A percentile compares a stretch with the other conserved stretches of the same genome.
These are phyloP conservation scores for Potamilus streckersoni DNA, from an alignment of 1,140 invertebrate genomes.

Conservation along the genomic window DNA sequence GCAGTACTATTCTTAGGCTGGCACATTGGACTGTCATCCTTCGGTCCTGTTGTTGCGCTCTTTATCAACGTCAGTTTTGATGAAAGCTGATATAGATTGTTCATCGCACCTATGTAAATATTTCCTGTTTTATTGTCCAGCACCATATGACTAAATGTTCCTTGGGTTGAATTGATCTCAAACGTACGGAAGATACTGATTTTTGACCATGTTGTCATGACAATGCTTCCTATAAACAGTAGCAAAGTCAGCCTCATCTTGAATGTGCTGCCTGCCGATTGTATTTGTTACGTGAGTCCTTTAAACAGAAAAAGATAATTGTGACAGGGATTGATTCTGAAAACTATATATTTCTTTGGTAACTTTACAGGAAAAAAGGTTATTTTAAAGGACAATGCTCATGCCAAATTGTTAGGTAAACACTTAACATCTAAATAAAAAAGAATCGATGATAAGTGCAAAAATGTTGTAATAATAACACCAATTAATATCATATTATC, in stretches of 20 bases:
- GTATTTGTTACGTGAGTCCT: no score
- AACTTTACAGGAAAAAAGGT: no score
- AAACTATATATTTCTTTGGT: no score
- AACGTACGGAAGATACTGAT: not conserved
- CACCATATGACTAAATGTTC: slow-evolving; percentile 82
- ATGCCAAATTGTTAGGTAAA: no score
- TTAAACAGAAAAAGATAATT: no score
- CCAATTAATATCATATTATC: no score
- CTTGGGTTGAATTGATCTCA: slow-evolving; percentile 15
- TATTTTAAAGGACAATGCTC: no score
- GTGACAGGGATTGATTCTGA: no score
- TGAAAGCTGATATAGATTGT: slow-evolving; percentile 82
- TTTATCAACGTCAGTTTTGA: slow-evolving; percentile 82
- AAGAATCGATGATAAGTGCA: no score
- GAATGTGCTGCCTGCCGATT: no score
- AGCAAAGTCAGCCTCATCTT: not conserved
- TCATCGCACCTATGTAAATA: slow-evolving; percentile 79
- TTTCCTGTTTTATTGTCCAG: slow-evolving; percentile 92
- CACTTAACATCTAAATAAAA: no score
- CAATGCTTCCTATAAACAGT: slow-evolving; percentile 5
- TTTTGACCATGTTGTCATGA: not conserved
- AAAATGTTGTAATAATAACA: no score
- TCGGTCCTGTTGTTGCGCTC: slow-evolving; percentile 87
- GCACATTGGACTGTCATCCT: slow-evolving; percentile 88
- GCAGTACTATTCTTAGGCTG: slow-evolving; percentile 64